phyloP scores from a whole-genome alignment of 2,797 vertebrate genomes.

The Rhynchonycteris naso region DNA sequence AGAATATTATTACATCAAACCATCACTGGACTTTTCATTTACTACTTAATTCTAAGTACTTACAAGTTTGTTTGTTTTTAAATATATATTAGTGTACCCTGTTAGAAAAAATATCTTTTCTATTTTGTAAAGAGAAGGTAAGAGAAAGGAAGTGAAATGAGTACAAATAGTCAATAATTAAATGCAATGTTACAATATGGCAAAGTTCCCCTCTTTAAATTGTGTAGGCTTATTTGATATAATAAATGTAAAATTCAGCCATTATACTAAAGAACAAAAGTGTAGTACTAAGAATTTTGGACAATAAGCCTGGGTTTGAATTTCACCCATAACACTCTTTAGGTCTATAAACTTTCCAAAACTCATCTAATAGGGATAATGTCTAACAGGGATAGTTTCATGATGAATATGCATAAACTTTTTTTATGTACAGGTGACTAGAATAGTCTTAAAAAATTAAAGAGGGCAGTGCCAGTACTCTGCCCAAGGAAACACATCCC shows the following conservation, averaged over 20 bases:
- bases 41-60: not conserved
- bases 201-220: conserved; percentile 1
- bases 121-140: not conserved
- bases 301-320: not conserved
- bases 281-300: conserved; percentile 5
- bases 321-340: not conserved
- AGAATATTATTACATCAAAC: not conserved
- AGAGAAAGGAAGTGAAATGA: not conserved
- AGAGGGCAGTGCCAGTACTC: not conserved
- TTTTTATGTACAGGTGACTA: not conserved
- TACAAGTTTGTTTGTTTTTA: not conserved
- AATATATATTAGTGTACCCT: not conserved
- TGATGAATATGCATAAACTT: not conserved
- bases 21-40: not conserved
- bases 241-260: not conserved
- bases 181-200: conserved; percentile 12
- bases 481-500: not conserved
- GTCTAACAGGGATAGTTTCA: not conserved
- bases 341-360: conserved; percentile 5
- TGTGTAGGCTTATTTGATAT: not conserved
- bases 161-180: conserved; percentile 36
- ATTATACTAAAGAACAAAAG: conserved; percentile 59
- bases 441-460: not conserved
- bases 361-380: not conserved
- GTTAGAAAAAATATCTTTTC: not conserved